Evolutionary conservation across 1,140 invertebrate species (phyloP).

Genomic region (Drosophila lini): DNA sequence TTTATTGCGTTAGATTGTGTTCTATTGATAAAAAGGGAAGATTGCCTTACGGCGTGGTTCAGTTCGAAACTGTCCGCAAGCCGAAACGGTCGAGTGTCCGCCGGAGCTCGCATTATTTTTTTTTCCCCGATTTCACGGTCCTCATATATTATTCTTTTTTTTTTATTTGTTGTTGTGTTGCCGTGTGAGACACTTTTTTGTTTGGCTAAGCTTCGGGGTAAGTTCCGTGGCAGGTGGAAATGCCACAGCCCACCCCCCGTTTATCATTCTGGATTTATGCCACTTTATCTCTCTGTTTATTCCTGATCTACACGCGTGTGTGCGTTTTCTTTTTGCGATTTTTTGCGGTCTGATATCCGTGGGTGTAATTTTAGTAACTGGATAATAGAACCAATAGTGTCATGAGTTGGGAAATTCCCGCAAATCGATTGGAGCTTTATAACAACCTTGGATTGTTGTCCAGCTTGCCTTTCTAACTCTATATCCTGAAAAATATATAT

Average conservation of each 20-base stretch:
- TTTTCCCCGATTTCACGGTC: neutral
- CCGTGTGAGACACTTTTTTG: conserved; percentile 20
- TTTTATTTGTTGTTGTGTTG: conserved; percentile 23
- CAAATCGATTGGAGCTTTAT: neutral
- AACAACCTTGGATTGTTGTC: neutral
- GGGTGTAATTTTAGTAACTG: conserved; percentile 14
- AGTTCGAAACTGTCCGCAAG: conserved; percentile 37
- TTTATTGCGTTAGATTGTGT: conserved; percentile 40
- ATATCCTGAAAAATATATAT: neutral
- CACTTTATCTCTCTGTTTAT: conserved; percentile 40
- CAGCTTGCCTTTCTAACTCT: neutral
- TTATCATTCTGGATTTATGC: conserved; percentile 37
- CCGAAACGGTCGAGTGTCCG: conserved; percentile 39
- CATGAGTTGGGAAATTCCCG: neutral
- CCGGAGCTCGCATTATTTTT: neutral
- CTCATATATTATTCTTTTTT: conserved; percentile 11
- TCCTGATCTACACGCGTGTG: conserved; percentile 22
- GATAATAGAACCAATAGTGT: neutral
- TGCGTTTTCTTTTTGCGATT: conserved; percentile 2
- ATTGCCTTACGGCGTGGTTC: conserved; percentile 24
- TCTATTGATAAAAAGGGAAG: conserved; percentile 41
- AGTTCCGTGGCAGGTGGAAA: conserved; percentile 21
- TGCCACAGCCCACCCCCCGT: conserved; percentile 2
- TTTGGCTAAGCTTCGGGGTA: conserved; percentile 36
- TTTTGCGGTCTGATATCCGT: neutral